A percentile compares a stretch with the other conserved stretches of the same genome.
Conservation (phyloP, 1,140 invertebrate species). For the Battus philenor region DNA sequence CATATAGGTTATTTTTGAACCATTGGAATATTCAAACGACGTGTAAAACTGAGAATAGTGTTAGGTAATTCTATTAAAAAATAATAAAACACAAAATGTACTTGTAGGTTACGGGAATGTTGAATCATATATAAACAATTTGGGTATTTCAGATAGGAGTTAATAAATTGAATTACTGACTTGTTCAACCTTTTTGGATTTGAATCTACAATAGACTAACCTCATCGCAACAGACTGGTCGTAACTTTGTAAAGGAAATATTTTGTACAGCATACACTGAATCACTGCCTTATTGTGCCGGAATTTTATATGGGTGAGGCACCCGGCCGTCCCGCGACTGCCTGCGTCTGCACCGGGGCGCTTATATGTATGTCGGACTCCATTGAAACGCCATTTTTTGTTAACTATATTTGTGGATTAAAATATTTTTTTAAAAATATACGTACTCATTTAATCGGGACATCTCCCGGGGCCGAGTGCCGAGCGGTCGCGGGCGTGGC, state of each 20-base stretch:
- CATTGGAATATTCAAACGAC: slow-evolving; percentile 64
- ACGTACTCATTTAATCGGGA: background rate
- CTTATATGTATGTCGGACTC: slow-evolving; percentile 1
- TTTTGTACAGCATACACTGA: slow-evolving; percentile 73
- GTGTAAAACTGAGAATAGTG: slow-evolving; percentile 68
- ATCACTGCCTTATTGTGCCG: slow-evolving; percentile 74
- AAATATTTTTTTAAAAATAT: background rate
- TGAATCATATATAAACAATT: slow-evolving; percentile 61
- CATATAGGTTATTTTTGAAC: slow-evolving; percentile 64
- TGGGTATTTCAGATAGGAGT: slow-evolving; percentile 70
- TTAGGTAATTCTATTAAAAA: slow-evolving; percentile 67
- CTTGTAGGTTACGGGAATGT: slow-evolving; percentile 73
- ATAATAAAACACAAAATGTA: slow-evolving; percentile 62
- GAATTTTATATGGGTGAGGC: slow-evolving; percentile 49
- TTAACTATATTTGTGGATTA: slow-evolving; percentile 4
- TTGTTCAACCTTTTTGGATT: slow-evolving; percentile 73
- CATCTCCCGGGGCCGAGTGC: slow-evolving; percentile 5
- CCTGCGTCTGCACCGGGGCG: slow-evolving; percentile 3
- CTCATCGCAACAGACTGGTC: slow-evolving; percentile 72
- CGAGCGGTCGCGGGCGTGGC: slow-evolving; percentile 32
- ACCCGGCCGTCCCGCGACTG: slow-evolving; percentile 27
- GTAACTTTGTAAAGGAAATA: slow-evolving; percentile 69
- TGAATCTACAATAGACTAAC: slow-evolving; percentile 74
- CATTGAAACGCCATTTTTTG: slow-evolving; percentile 8
- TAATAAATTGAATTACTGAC: slow-evolving; percentile 64